Percentiles rank a stretch among this genome's conserved stretches.
Evolutionary conservation across 2,888 invertebrate genomes (phyloP).

Genomic region (Antheraea yamamai): DNA sequence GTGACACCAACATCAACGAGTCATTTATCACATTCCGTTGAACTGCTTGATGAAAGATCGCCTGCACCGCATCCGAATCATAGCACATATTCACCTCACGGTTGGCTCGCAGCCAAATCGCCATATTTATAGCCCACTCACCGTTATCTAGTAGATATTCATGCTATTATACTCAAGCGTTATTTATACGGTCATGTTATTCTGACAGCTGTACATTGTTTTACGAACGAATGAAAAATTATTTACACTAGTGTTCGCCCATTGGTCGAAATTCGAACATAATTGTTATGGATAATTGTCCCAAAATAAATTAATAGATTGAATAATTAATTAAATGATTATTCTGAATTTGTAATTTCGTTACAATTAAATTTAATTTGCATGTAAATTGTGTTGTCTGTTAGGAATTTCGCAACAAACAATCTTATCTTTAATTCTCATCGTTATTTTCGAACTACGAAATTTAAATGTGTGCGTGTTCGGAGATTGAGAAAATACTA

Average conservation of each 20-base stretch:
- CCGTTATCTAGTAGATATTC: conserved; percentile 24
- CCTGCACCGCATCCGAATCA: not conserved
- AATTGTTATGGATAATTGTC: too few species aligned
- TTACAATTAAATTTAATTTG: too few species aligned
- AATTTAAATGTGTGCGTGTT: too few species aligned
- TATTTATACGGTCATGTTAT: conserved; percentile 10
- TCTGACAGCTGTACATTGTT: conserved; percentile 7
- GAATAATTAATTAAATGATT: too few species aligned
- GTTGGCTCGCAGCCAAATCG: conserved; percentile 21
- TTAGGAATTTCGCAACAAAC: too few species aligned
- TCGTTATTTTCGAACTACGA: too few species aligned
- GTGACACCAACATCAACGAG: not conserved
- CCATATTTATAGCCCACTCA: conserved; percentile 20
- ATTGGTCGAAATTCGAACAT: not conserved
- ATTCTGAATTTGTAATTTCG: too few species aligned
- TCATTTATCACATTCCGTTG: not conserved
- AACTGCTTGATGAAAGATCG: not conserved
- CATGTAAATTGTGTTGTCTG: too few species aligned
- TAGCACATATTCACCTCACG: conserved; percentile 9
- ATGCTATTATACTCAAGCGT: conserved; percentile 7
- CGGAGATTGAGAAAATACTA: too few species aligned
- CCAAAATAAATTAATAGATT: too few species aligned
- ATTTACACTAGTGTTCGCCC: not conserved
- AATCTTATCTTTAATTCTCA: too few species aligned
- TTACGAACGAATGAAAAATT: conserved; percentile 1